phyloP scores from a whole-genome alignment of 2,888 invertebrate species.

The Suillia variegata region DNA sequence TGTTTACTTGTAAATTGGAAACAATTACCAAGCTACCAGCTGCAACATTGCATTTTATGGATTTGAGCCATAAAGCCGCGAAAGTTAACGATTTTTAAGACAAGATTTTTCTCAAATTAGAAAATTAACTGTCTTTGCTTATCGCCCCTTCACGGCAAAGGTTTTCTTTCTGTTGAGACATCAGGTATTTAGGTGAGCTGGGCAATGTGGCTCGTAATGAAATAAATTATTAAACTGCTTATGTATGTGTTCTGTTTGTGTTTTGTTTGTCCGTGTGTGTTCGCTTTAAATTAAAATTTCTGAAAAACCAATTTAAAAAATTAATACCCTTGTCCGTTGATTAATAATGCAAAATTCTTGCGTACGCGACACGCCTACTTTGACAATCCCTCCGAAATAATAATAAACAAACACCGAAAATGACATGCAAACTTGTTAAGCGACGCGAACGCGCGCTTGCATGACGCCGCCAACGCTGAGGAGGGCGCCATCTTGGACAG shows the following conservation, averaged over 20 bases:
- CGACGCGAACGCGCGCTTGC: slow-evolving; percentile 12
- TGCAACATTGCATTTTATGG: background rate
- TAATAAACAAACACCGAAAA: slow-evolving; percentile 30
- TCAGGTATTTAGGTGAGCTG: too few relatives aligned
- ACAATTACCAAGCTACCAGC: background rate
- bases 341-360: slow-evolving; percentile 1
- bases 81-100: too few relatives aligned
- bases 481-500: slow-evolving; percentile 6
- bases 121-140: too few relatives aligned
- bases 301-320: background rate
- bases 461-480: background rate
- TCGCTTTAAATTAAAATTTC: background rate
- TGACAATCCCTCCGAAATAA: slow-evolving; percentile 29
- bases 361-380: slow-evolving; percentile 31
- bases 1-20: background rate
- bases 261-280: background rate
- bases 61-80: background rate
- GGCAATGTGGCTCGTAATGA: too few relatives aligned
- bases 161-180: too few relatives aligned
- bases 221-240: too few relatives aligned
- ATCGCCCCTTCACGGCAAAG: too few relatives aligned
- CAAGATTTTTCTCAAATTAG: background rate
- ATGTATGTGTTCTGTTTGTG: too few relatives aligned
- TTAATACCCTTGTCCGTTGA: background rate
- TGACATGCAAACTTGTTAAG: slow-evolving; percentile 23